These are phyloP conservation scores for Geophilus truncorum DNA, from an alignment of 2,888 invertebrate species.

Conservation along the genomic window DNA sequence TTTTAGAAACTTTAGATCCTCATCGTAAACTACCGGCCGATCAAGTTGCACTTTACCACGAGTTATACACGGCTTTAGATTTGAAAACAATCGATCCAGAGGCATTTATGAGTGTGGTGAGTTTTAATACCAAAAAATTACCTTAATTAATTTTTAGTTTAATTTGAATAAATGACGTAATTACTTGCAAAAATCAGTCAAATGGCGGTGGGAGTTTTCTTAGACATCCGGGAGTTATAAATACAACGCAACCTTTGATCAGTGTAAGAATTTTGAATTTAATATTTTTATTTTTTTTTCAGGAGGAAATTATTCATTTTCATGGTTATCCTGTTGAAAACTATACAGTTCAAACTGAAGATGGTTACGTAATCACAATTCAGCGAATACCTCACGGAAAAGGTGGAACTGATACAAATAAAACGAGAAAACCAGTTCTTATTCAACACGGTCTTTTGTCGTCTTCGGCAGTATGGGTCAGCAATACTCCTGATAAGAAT, in stretches of 20 bases:
- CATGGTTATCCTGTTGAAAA: conserved; percentile 67
- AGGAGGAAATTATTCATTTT: conserved; percentile 56
- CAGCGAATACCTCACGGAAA: conserved; percentile 54
- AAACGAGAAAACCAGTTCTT: conserved; percentile 49
- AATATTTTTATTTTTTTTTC: no score
- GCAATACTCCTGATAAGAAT: conserved; percentile 61
- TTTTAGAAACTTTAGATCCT: not conserved
- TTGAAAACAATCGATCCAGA: not conserved
- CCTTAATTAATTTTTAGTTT: not conserved
- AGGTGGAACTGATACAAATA: not conserved
- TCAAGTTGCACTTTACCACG: not conserved
- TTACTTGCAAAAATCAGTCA: no score
- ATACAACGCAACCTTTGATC: not conserved
- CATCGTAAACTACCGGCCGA: not conserved
- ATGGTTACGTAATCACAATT: conserved; percentile 53
- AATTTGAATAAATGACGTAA: no score
- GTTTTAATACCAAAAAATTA: not conserved
- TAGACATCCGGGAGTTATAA: not conserved
- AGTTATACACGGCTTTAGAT: not conserved
- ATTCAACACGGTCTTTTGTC: conserved; percentile 76
- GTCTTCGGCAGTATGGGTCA: conserved; percentile 72
- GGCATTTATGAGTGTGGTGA: not conserved
- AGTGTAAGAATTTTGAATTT: no score
- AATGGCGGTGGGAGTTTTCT: no score
- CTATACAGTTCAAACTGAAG: conserved; percentile 62